Evolutionary conservation across 2,113 vertebrate genomes (phyloP).

Genomic region (Oryzias woworae): DNA sequence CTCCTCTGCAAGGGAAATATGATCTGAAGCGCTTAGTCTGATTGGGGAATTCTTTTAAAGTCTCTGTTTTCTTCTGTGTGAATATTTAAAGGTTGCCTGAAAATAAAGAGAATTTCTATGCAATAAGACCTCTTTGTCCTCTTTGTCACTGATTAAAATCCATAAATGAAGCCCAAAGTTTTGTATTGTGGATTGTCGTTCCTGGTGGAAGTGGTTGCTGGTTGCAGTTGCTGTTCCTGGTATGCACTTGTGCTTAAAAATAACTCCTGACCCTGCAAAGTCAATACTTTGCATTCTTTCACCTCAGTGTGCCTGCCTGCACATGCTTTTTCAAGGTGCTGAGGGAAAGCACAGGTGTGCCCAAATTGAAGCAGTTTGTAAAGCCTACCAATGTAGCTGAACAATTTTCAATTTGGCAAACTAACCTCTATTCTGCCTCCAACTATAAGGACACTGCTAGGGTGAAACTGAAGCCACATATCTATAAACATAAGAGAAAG

Average conservation of each 20-base stretch:
- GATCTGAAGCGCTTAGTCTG: constrained; percentile 11
- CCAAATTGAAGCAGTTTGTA: too few relatives aligned
- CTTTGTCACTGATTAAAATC: neutral
- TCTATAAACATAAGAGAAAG: too few relatives aligned
- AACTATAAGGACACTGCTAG: too few relatives aligned
- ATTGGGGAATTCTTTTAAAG: constrained; percentile 15
- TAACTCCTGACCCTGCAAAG: constrained; percentile 65
- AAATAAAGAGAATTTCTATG: constrained; percentile 77
- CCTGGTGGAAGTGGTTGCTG: constrained; percentile 19
- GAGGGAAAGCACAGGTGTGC: neutral
- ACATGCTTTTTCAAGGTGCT: neutral
- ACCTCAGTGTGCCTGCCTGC: constrained; percentile 25
- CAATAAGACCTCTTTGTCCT: constrained; percentile 40
- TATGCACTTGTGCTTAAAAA: constrained; percentile 72
- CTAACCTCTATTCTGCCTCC: too few relatives aligned
- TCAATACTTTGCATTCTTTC: constrained; percentile 66
- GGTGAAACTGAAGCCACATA: too few relatives aligned
- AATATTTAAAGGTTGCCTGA: constrained; percentile 34
- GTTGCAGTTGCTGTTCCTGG: constrained; percentile 72
- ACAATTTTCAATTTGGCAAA: too few relatives aligned
- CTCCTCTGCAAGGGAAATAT: constrained; percentile 34
- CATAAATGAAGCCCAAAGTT: constrained; percentile 1
- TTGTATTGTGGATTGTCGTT: constrained; percentile 19
- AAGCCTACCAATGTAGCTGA: too few relatives aligned
- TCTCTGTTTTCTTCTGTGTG: constrained; percentile 33